phyloP scores from a whole-genome alignment of 2,888 invertebrate genomes.

The Tetranychus piercei region DNA sequence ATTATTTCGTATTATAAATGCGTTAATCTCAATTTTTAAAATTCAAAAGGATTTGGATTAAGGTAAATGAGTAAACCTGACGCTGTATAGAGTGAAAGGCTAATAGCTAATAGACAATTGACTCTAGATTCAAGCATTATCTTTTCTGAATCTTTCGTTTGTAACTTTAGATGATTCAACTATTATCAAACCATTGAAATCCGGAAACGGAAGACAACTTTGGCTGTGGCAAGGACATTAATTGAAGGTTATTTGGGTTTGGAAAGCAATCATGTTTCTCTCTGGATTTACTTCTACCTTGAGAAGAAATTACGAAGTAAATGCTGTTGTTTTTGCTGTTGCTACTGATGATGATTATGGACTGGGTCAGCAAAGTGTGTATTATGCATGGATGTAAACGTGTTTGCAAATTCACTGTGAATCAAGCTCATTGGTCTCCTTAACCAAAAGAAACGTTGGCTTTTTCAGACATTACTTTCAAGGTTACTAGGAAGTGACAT shows the following conservation, averaged over 20 bases:
- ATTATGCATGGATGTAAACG: background rate
- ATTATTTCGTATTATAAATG: background rate
- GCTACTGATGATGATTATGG: background rate
- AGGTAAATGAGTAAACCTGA: no score
- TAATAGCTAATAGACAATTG: no score
- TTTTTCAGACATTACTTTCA: background rate
- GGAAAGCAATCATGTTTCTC: background rate
- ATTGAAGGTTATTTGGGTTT: background rate
- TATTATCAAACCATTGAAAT: background rate
- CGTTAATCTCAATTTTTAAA: no score
- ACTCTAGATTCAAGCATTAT: no score
- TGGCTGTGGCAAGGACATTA: background rate
- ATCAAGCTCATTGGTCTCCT: background rate
- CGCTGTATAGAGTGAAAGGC: no score
- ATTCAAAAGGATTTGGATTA: no score
- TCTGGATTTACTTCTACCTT: background rate
- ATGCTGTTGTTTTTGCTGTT: background rate
- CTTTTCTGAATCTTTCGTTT: no score
- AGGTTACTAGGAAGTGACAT: constrained; percentile 1
- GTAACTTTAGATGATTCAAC: background rate
- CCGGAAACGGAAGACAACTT: background rate
- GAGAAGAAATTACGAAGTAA: background rate
- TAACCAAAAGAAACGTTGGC: background rate
- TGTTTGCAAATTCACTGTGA: background rate
- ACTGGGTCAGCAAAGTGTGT: background rate